phyloP scores from a whole-genome alignment of 2,888 invertebrate species.

The Galeopsomyia nigrocyanea region DNA sequence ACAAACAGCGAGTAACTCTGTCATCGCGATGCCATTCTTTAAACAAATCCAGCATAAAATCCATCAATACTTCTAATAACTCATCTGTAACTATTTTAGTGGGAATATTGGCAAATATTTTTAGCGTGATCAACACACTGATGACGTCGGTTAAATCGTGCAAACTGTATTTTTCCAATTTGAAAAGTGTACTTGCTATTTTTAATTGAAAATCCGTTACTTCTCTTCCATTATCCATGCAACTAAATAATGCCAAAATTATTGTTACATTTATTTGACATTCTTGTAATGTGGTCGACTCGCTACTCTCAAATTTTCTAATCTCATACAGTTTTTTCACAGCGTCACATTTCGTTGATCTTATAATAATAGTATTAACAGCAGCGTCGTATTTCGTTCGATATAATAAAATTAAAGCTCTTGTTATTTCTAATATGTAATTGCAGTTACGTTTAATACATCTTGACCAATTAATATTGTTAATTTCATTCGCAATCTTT shows the following conservation, averaged over 20 bases:
- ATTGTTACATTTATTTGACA: slow-evolving; percentile 54
- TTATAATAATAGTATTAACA: slow-evolving; percentile 53
- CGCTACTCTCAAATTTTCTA: slow-evolving; percentile 31
- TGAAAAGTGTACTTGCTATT: slow-evolving; percentile 57
- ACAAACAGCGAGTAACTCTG: slow-evolving; percentile 59
- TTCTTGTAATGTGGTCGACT: slow-evolving; percentile 28
- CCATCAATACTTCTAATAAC: slow-evolving; percentile 49
- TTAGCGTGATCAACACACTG: slow-evolving; percentile 62
- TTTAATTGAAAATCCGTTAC: slow-evolving; percentile 52
- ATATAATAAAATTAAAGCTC: slow-evolving; percentile 54
- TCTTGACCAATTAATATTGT: slow-evolving; percentile 46
- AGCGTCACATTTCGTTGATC: slow-evolving; percentile 49
- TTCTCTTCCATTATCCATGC: slow-evolving; percentile 48
- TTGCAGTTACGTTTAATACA: neutral
- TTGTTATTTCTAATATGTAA: slow-evolving; percentile 50
- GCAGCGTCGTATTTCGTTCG: slow-evolving; percentile 50
- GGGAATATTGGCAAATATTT: slow-evolving; percentile 55
- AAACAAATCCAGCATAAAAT: slow-evolving; percentile 57
- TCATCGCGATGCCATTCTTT: slow-evolving; percentile 59
- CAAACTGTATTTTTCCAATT: slow-evolving; percentile 54
- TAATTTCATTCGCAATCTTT: slow-evolving; percentile 48
- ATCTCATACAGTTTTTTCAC: slow-evolving; percentile 50
- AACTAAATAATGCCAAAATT: slow-evolving; percentile 57
- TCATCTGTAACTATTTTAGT: slow-evolving; percentile 27
- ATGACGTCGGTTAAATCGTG: slow-evolving; percentile 53